phyloP scores from a whole-genome alignment of 1,140 invertebrate species.

The Calephelis virginiensis region DNA sequence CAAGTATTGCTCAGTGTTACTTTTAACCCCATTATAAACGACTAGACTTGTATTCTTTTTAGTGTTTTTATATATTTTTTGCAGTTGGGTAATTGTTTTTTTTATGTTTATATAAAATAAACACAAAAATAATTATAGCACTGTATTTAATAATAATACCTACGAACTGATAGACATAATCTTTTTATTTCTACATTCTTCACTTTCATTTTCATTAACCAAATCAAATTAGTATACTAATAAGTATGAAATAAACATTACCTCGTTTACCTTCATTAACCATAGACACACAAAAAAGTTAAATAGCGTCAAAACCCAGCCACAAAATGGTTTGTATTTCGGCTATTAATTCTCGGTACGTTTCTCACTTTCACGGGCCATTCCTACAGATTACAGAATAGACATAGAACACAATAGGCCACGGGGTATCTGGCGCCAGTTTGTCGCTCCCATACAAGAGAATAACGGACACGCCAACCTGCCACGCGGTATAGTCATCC shows the following conservation, averaged over 20 bases:
- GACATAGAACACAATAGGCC: constrained; percentile 44
- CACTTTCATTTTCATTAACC: no score
- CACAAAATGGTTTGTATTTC: constrained; percentile 11
- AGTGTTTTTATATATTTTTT: no score
- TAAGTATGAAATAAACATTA: background rate
- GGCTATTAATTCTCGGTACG: constrained; percentile 20
- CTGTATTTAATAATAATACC: no score
- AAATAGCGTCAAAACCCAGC: background rate
- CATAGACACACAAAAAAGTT: background rate
- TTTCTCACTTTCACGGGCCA: constrained; percentile 27
- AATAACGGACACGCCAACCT: constrained; percentile 55
- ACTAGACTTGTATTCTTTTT: no score
- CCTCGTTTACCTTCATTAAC: background rate
- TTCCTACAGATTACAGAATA: constrained; percentile 27
- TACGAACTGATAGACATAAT: no score
- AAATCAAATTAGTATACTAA: no score
- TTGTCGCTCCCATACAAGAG: constrained; percentile 51
- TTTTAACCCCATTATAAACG: no score
- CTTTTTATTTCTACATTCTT: no score
- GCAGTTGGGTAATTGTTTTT: no score
- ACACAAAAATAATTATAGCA: no score
- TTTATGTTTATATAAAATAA: no score
- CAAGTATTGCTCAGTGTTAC: no score
- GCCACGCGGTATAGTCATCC: constrained; percentile 30
- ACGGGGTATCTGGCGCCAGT: constrained; percentile 60